Conservation (phyloP, 2,113 vertebrate species). For the Scomber colias region DNA sequence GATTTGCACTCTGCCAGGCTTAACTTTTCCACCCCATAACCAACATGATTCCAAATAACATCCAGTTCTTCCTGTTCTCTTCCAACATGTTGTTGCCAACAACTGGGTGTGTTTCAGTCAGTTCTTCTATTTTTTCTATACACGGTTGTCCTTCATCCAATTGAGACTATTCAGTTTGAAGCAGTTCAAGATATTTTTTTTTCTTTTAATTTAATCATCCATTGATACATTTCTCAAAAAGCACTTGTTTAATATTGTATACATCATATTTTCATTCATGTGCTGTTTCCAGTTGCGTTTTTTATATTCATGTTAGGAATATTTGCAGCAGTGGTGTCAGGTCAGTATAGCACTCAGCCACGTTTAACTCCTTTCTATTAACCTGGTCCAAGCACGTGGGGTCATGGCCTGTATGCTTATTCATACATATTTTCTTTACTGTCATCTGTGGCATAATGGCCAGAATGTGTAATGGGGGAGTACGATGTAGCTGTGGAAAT, state of each 20-base stretch:
- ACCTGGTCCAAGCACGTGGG: no score
- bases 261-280: background rate
- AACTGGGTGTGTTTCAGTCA: conserved; percentile 27
- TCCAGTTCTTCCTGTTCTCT: conserved; percentile 49
- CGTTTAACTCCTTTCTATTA: background rate
- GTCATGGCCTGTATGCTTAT: no score
- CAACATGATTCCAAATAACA: conserved; percentile 38
- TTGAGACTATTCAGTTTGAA: conserved; percentile 14
- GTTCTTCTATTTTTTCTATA: conserved; percentile 9
- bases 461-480: no score
- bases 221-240: background rate
- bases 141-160: conserved; percentile 46
- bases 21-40: conserved; percentile 9
- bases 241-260: background rate
- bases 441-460: no score
- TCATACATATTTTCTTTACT: no score
- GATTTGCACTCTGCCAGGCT: conserved; percentile 15
- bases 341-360: background rate
- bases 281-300: no score
- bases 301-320: background rate
- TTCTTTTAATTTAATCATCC: conserved; percentile 4
- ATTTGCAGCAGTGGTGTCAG: background rate
- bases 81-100: conserved; percentile 15
- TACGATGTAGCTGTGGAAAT: no score
- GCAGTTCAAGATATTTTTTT: conserved; percentile 14